A percentile compares a stretch with the other conserved stretches of the same genome.
These are phyloP conservation scores for Ormyrus thymus DNA, from an alignment of 2,888 invertebrate species.

Conservation along the genomic window DNA sequence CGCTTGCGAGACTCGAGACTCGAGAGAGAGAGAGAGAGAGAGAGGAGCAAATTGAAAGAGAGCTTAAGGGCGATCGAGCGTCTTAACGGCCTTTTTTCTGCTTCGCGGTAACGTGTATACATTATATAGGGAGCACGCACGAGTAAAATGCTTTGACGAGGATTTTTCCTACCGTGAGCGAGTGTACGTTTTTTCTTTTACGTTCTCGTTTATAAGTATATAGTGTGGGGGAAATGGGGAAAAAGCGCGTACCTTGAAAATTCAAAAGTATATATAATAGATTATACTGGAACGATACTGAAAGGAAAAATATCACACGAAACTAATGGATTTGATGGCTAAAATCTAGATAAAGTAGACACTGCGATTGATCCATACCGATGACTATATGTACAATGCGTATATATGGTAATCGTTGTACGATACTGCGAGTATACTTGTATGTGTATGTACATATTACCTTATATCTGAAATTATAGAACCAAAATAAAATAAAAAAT, in stretches of 20 bases:
- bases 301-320: constrained; percentile 17
- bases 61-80: constrained; percentile 37
- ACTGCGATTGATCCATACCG: constrained; percentile 32
- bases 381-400: constrained; percentile 8
- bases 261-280: background rate
- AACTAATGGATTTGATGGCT: constrained; percentile 37
- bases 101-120: constrained; percentile 27
- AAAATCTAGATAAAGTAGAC: constrained; percentile 31
- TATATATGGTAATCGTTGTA: constrained; percentile 42
- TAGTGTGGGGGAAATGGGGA: background rate
- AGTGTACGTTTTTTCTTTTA: constrained; percentile 1
- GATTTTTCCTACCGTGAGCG: constrained; percentile 11
- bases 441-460: constrained; percentile 52
- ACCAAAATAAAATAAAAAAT: constrained; percentile 38
- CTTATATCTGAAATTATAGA: constrained; percentile 46
- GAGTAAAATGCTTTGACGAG: background rate
- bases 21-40: background rate
- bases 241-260: background rate
- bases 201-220: constrained; percentile 9
- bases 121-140: background rate
- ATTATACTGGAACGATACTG: background rate
- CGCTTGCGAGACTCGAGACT: no score
- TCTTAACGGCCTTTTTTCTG: constrained; percentile 46
- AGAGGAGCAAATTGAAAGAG: background rate
- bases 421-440: constrained; percentile 41